Percentiles rank a stretch among this genome's conserved stretches.
phyloP scores from a whole-genome alignment of 2,797 vertebrate genomes.

The Fringilla coelebs region DNA sequence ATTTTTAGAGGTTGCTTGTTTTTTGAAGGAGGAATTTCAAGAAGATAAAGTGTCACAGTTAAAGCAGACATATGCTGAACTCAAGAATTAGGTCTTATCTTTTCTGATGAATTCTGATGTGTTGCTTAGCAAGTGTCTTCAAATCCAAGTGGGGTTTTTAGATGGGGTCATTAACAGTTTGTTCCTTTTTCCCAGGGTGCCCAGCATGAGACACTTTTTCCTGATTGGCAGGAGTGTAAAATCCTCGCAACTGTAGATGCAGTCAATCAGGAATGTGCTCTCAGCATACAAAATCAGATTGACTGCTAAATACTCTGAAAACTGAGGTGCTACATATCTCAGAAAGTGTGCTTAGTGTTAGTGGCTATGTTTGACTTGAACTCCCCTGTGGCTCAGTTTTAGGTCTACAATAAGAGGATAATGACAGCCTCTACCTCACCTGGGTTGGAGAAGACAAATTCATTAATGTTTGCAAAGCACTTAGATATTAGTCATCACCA shows the following conservation, averaged over 20 bases:
- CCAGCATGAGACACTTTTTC: not conserved
- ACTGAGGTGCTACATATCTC: not conserved
- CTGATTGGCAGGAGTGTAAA: constrained; percentile 15
- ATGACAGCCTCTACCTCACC: not conserved
- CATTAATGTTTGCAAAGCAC: not conserved
- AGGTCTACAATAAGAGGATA: not conserved
- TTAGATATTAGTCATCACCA: not conserved
- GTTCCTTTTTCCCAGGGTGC: not conserved
- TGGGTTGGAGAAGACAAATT: not conserved
- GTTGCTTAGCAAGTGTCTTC: constrained; percentile 1
- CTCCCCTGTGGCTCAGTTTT: not conserved
- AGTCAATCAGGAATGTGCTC: not conserved
- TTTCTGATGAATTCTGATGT: constrained; percentile 6
- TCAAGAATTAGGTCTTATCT: not conserved
- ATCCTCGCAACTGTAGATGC: not conserved
- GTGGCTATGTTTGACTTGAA: not conserved
- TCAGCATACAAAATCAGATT: not conserved
- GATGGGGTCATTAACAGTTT: not conserved
- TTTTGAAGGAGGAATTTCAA: not conserved
- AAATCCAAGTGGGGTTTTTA: not conserved
- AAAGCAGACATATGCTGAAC: not conserved
- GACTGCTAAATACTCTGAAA: not conserved
- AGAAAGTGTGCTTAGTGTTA: not conserved
- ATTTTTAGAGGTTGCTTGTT: not conserved
- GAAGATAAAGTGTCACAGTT: not conserved